phyloP scores from a whole-genome alignment of 2,888 invertebrate species.

The Panorpa germanica region DNA sequence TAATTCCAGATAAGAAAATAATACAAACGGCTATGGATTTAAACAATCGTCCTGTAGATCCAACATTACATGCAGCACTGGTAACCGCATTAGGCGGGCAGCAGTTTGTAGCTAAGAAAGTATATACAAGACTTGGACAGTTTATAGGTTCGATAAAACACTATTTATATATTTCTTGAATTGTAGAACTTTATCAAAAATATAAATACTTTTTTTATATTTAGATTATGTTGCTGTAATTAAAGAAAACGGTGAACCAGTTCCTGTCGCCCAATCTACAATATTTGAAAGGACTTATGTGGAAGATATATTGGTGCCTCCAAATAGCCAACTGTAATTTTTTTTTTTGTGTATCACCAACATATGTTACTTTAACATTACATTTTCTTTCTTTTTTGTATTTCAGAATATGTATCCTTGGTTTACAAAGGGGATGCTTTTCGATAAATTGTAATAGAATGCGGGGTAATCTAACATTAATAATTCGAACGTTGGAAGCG shows the following conservation, averaged over 20 bases:
- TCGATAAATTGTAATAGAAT: conserved; percentile 36
- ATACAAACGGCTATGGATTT: conserved; percentile 21
- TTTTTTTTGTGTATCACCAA: too few species aligned
- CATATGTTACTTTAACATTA: too few species aligned
- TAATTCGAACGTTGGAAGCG: conserved; percentile 33
- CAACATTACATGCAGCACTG: conserved; percentile 27
- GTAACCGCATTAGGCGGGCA: conserved; percentile 34
- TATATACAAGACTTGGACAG: conserved; percentile 32
- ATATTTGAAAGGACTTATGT: too few species aligned
- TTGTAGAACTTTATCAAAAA: too few species aligned
- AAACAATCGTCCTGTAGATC: conserved; percentile 22
- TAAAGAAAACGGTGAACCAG: too few species aligned
- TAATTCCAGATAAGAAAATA: conserved; percentile 23
- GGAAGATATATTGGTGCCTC: too few species aligned
- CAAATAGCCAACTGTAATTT: too few species aligned
- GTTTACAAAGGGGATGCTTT: conserved; percentile 31
- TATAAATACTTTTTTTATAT: too few species aligned
- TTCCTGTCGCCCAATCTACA: too few species aligned
- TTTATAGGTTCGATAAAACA: too few species aligned
- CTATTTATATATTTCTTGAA: too few species aligned
- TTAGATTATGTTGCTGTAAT: too few species aligned
- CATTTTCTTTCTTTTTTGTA: conserved; percentile 11
- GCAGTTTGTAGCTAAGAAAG: conserved; percentile 30
- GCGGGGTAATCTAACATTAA: conserved; percentile 29
- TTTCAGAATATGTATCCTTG: conserved; percentile 37